Base-by-base conservation (phyloP, 2,797 vertebrate genomes). In the Phalloptychus januarius region DNA sequence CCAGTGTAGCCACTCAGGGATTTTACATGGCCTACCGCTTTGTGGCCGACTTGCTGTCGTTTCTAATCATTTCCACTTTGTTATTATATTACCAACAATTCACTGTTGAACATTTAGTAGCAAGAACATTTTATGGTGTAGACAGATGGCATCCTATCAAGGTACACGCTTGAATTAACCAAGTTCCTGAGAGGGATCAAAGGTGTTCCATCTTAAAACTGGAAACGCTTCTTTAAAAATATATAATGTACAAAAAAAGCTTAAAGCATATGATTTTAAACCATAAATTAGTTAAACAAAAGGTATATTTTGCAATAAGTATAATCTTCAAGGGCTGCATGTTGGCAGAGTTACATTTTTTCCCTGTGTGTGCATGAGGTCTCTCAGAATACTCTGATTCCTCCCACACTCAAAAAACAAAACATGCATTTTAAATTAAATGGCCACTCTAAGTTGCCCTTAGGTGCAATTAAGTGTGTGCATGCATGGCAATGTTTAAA, bases 1-100 rank as follows among this genome's bases (percentile, higher is more conserved):
- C 11, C 23, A 40, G 11, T 7, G 65, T 42, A 40, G 65, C 11
- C 8, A 40, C 65, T n/a, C 23, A 13, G 38, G 65, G 65, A 69
- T 69, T 69, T 69, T 40, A 42, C 65, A 13, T 69, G 38, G 65
- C 38, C 65, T 69, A 23, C 8, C 18, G 36, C 36, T 67, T 38
- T 23, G 63, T 40, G 20, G 36, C 20, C 4, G 38, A 40, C 16
- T 25, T 67, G 7, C 36, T 69, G 38, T n/a, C 23, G 0, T 69
- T 69, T n/a, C 65, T n/a, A 69, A 69, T 42, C 65, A 40, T 54
- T 40, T 69, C 36, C 38, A 69, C 65, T 42, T 40, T 67, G 65
- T 25, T 13, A 23, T 69, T 7, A 36, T 36, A 42, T 69, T 42
- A 40, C 4, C 38, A 69, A 69, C 65, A 25, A 23, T 69, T 69